Conservation (phyloP, 92 coral and sea anemone genomes). For the Blastomussa wellsi region DNA sequence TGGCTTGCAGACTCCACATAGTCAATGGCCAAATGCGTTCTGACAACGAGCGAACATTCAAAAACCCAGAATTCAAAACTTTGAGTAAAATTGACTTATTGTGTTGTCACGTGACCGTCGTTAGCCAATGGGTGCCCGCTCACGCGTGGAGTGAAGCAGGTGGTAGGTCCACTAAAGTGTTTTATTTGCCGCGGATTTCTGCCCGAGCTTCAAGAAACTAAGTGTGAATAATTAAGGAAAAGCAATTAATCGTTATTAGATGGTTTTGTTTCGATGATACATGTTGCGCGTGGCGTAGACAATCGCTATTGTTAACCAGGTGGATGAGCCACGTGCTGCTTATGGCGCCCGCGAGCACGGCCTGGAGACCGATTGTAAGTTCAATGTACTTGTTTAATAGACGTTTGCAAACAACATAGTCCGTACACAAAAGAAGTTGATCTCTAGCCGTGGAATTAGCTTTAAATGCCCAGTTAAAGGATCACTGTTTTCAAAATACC, state of each 20-base stretch:
- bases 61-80: constrained; percentile 80
- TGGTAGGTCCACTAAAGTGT: constrained; percentile 59
- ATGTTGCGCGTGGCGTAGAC: constrained; percentile 83
- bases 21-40: constrained; percentile 62
- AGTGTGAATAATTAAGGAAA: constrained; percentile 78
- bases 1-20: constrained; percentile 66
- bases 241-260: constrained; percentile 84
- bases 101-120: constrained; percentile 69
- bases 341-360: constrained; percentile 43
- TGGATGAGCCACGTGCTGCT: constrained; percentile 73
- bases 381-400: constrained; percentile 42
- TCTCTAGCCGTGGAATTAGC: constrained; percentile 42
- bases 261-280: constrained; percentile 74
- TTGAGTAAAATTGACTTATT: constrained; percentile 66
- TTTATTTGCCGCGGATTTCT: constrained; percentile 67
- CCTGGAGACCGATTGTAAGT: constrained; percentile 26
- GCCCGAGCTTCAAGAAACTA: constrained; percentile 55
- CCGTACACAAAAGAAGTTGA: constrained; percentile 37
- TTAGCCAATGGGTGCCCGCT: constrained; percentile 56
- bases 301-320: constrained; percentile 82
- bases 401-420: constrained; percentile 43
- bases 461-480: constrained; percentile 33
- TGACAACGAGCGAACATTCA: constrained; percentile 86
- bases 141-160: constrained; percentile 69
- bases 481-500: constrained; percentile 26